These are phyloP conservation scores for Heliconius himera DNA, from an alignment of 1,140 invertebrate genomes.

Conservation along the genomic window DNA sequence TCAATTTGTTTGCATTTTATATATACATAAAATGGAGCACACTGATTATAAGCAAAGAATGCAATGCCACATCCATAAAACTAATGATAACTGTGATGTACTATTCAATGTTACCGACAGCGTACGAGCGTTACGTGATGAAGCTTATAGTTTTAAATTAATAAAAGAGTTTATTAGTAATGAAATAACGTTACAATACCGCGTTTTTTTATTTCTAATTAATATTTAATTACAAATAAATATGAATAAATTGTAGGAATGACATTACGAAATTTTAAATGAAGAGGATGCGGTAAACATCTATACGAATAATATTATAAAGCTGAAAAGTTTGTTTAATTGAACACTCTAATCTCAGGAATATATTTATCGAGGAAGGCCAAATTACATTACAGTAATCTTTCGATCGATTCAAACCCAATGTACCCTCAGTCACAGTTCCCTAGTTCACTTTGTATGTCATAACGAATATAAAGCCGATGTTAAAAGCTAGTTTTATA, in stretches of 20 bases:
- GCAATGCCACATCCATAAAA: slow-evolving; percentile 32
- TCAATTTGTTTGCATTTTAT: not conserved
- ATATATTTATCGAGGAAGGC: too few species aligned
- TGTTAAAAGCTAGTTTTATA: too few species aligned
- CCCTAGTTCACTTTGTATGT: too few species aligned
- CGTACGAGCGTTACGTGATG: not conserved
- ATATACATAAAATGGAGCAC: not conserved
- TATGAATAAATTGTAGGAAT: not conserved
- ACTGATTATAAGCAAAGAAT: slow-evolving; percentile 25
- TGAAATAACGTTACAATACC: not conserved
- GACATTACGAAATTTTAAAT: too few species aligned
- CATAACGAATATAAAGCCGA: too few species aligned
- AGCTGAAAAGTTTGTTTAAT: too few species aligned
- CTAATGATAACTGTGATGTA: slow-evolving; percentile 27
- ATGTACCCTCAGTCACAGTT: too few species aligned
- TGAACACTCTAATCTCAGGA: too few species aligned
- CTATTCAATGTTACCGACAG: slow-evolving; percentile 16
- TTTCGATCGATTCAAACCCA: too few species aligned
- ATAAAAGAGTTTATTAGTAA: not conserved
- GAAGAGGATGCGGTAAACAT: too few species aligned
- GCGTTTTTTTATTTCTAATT: not conserved
- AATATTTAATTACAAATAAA: not conserved
- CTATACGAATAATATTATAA: too few species aligned
- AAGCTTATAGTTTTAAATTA: not conserved
- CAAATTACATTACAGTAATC: too few species aligned